Percentiles rank a stretch among this genome's conserved stretches.
phyloP scores from a whole-genome alignment of 2,113 vertebrate genomes.

The Hydrolagus affinis region DNA sequence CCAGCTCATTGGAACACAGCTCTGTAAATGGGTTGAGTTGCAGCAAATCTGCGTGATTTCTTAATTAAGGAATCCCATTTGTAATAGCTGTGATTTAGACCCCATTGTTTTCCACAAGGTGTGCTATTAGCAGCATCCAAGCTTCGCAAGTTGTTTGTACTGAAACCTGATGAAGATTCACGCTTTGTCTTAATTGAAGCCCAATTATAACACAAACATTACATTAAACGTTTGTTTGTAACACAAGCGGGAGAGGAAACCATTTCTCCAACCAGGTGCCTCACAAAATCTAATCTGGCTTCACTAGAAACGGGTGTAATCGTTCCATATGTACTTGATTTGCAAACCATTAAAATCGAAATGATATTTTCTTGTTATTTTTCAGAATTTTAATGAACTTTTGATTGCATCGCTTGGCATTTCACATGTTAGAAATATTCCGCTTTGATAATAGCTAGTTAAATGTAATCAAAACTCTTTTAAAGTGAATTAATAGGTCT shows the following conservation, averaged over 20 bases:
- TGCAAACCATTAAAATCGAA: background rate
- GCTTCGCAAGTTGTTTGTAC: slow-evolving; percentile 2
- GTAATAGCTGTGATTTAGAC: too few species aligned
- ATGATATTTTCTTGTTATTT: slow-evolving; percentile 15
- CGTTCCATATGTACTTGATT: slow-evolving; percentile 2
- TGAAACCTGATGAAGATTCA: background rate
- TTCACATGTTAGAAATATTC: slow-evolving; percentile 7
- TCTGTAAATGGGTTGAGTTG: too few species aligned
- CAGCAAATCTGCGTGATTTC: too few species aligned
- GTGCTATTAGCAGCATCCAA: background rate
- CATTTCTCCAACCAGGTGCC: background rate
- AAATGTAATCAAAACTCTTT: slow-evolving; percentile 17
- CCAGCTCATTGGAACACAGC: too few species aligned
- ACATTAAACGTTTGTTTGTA: background rate
- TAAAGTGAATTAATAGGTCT: slow-evolving; percentile 16
- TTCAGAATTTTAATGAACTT: slow-evolving; percentile 28
- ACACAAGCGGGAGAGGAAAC: slow-evolving; percentile 4
- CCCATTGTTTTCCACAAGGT: background rate
- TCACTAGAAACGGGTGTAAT: background rate
- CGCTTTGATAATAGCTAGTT: slow-evolving; percentile 11
- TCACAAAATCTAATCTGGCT: background rate
- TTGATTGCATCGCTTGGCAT: slow-evolving; percentile 23
- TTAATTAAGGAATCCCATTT: too few species aligned
- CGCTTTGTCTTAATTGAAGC: background rate
- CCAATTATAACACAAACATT: background rate